phyloP scores from a whole-genome alignment of 2,113 vertebrate genomes.

The Pongo pygmaeus region DNA sequence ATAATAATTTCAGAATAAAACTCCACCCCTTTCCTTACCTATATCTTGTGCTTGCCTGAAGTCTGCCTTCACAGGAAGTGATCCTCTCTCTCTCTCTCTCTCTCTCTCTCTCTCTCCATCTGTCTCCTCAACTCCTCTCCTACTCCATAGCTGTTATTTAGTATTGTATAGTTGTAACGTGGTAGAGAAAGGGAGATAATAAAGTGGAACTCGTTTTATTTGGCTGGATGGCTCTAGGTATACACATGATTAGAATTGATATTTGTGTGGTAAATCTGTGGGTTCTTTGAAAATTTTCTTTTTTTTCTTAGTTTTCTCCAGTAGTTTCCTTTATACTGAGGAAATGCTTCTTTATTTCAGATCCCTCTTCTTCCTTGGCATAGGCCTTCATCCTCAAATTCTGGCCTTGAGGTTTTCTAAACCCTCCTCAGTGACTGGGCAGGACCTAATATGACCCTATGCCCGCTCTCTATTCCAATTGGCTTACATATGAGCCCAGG shows the following conservation, averaged over 20 bases:
- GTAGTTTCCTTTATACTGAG: not conserved
- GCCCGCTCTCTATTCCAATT: not conserved
- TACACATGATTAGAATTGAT: too few species aligned
- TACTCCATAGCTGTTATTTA: not conserved
- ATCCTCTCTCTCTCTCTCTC: not conserved
- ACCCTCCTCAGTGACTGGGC: not conserved
- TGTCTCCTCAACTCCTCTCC: not conserved
- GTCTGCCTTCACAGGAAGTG: not conserved
- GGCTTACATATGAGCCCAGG: not conserved
- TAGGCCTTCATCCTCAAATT: not conserved
- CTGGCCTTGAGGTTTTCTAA: not conserved
- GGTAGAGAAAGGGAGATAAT: not conserved
- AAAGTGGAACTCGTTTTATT: too few species aligned
- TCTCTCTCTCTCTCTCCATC: rapidly evolving
- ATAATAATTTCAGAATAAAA: not conserved
- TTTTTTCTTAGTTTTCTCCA: not conserved
- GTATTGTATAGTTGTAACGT: not conserved
- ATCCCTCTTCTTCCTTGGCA: not conserved
- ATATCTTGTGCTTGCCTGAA: not conserved
- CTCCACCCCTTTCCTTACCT: not conserved
- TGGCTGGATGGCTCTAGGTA: too few species aligned
- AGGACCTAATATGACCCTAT: not conserved
- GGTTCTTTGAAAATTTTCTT: not conserved
- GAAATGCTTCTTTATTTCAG: not conserved
- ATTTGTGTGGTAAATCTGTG: not conserved